phyloP scores from a whole-genome alignment of 2,888 invertebrate genomes.

The Campoplex nolae region DNA sequence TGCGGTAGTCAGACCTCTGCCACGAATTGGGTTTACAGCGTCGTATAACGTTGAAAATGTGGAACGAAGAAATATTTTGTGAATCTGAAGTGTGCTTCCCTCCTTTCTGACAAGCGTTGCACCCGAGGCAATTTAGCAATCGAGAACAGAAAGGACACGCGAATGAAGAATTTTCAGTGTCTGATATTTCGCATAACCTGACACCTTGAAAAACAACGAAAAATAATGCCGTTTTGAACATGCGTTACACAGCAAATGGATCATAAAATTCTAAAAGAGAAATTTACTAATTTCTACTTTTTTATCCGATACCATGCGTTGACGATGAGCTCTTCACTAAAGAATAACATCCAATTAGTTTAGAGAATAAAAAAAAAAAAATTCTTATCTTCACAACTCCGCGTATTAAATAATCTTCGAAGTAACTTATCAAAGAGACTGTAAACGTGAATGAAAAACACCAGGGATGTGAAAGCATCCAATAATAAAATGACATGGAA shows the following conservation, averaged over 20 bases:
- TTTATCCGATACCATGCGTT: too few species aligned
- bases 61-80: slow-evolving; percentile 46
- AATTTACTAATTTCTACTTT: too few species aligned
- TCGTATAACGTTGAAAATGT: slow-evolving; percentile 50
- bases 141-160: background rate
- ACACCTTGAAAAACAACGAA: slow-evolving; percentile 26
- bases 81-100: background rate
- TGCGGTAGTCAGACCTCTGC: slow-evolving; percentile 12
- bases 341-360: too few species aligned
- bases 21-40: slow-evolving; percentile 65
- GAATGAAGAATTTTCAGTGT: background rate
- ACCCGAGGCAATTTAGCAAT: slow-evolving; percentile 17
- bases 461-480: background rate
- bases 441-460: background rate
- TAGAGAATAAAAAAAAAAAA: too few species aligned
- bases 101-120: background rate
- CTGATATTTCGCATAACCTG: slow-evolving; percentile 21
- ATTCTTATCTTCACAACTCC: too few species aligned
- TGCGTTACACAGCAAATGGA: slow-evolving; percentile 33
- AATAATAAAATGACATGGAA: slow-evolving; percentile 25
- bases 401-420: background rate
- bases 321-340: too few species aligned
- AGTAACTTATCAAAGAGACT: background rate
- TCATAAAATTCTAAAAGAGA: background rate
- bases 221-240: slow-evolving; percentile 2